phyloP scores from a whole-genome alignment of 1,140 invertebrate genomes.

The Drosophila seguyi region DNA sequence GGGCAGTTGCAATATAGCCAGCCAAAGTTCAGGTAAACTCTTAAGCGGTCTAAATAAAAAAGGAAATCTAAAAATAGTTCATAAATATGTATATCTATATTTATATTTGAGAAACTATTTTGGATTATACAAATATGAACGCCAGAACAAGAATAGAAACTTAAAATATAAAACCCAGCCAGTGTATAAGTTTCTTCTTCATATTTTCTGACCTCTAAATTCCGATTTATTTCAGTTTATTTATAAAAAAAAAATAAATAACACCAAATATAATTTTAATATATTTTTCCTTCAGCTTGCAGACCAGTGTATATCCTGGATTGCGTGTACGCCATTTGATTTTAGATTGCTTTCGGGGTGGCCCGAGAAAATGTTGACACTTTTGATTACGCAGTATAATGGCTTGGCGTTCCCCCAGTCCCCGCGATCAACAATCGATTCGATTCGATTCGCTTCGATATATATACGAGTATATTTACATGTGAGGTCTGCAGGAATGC shows the following conservation, averaged over 20 bases:
- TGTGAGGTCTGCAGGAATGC: constrained; percentile 77
- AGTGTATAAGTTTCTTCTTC: background rate
- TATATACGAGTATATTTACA: constrained; percentile 51
- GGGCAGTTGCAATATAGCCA: constrained; percentile 85
- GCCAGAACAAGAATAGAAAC: background rate
- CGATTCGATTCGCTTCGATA: constrained; percentile 6
- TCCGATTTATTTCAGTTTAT: background rate
- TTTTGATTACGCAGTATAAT: constrained; percentile 51
- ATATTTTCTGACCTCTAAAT: background rate
- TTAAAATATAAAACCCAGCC: background rate
- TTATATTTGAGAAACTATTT: background rate
- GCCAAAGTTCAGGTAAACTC: background rate
- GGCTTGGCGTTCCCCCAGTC: background rate
- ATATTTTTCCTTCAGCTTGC: background rate
- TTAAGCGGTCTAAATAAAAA: too few species aligned
- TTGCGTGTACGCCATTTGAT: constrained; percentile 40
- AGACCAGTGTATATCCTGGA: constrained; percentile 14
- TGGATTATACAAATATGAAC: background rate
- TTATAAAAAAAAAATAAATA: background rate
- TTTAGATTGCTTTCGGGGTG: constrained; percentile 42
- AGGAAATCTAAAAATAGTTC: background rate
- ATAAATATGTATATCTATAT: background rate
- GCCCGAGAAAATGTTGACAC: constrained; percentile 43
- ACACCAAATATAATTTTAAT: too few species aligned
- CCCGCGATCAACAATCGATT: constrained; percentile 24